Percentiles rank a stretch among this genome's conserved stretches.
Evolutionary conservation across 1,140 invertebrate genomes (phyloP).

Genomic region (Thaumetopoea pityocampa): DNA sequence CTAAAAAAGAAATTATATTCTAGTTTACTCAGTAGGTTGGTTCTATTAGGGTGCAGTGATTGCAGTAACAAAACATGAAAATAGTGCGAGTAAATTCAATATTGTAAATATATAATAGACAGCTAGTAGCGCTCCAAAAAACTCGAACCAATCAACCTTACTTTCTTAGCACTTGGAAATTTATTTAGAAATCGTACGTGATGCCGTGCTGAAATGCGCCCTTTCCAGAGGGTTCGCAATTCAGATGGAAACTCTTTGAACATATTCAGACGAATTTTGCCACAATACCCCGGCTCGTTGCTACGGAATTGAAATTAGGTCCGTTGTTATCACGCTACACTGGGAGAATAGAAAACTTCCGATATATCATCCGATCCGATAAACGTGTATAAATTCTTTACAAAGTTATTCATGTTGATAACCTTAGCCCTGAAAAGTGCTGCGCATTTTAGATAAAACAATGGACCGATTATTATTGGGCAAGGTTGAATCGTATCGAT

Average conservation of each 20-base stretch:
- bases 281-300: conserved; percentile 48
- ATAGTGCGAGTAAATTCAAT: conserved; percentile 33
- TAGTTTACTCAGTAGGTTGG: neutral
- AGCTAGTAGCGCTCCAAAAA: conserved; percentile 26
- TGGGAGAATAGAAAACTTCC: conserved; percentile 46
- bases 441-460: conserved; percentile 42
- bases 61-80: conserved; percentile 19
- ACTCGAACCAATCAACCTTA: conserved; percentile 13
- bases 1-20: neutral
- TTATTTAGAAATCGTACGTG: conserved; percentile 63
- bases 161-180: conserved; percentile 50
- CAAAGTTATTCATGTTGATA: neutral
- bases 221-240: conserved; percentile 39
- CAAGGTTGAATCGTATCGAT: conserved; percentile 25
- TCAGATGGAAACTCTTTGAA: conserved; percentile 35
- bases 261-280: conserved; percentile 36
- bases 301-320: conserved; percentile 55
- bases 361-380: conserved; percentile 39
- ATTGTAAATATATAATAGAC: conserved; percentile 31
- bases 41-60: conserved; percentile 8
- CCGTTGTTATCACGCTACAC: conserved; percentile 34
- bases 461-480: conserved; percentile 30
- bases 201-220: conserved; percentile 43
- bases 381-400: conserved; percentile 29
- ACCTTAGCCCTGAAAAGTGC: conserved; percentile 32